Percentiles rank a stretch among this genome's conserved stretches.
These are phyloP conservation scores for Torymus aiolomorphi DNA, from an alignment of 2,888 invertebrate genomes.

Conservation along the genomic window DNA sequence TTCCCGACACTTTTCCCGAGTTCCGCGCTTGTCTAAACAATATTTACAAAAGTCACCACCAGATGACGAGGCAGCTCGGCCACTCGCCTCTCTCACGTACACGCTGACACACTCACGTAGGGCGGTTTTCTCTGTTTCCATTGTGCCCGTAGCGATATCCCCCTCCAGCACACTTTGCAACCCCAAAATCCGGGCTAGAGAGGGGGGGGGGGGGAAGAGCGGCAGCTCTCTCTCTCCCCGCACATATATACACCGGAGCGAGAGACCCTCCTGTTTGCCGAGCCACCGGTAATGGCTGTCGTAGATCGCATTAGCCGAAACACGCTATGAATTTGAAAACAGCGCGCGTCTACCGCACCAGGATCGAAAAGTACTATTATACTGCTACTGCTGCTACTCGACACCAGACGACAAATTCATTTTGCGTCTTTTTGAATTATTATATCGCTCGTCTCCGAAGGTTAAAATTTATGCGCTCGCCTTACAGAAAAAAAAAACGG, in stretches of 20 bases:
- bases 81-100: not conserved
- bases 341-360: slow-evolving; percentile 45
- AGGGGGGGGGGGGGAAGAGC: slow-evolving; percentile 10
- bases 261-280: slow-evolving; percentile 64
- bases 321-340: slow-evolving; percentile 69
- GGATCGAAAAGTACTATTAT: slow-evolving; percentile 30
- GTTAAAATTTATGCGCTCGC: slow-evolving; percentile 42
- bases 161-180: slow-evolving; percentile 50
- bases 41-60: slow-evolving; percentile 75
- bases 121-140: slow-evolving; percentile 55
- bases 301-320: slow-evolving; percentile 69
- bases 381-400: not conserved
- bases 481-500: not conserved
- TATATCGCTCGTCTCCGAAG: not conserved
- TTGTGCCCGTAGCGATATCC: slow-evolving; percentile 53
- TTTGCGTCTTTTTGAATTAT: slow-evolving; percentile 47
- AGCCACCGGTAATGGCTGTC: slow-evolving; percentile 71
- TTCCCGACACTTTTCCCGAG: slow-evolving; percentile 36
- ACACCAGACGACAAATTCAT: slow-evolving; percentile 54
- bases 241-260: not conserved
- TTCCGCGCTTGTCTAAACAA: slow-evolving; percentile 58
- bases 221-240: not conserved
- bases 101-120: slow-evolving; percentile 58
- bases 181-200: slow-evolving; percentile 52
- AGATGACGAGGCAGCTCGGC: slow-evolving; percentile 68